Conservation (phyloP, 2,888 invertebrate species). For the Zygothrica quintamaculata region DNA sequence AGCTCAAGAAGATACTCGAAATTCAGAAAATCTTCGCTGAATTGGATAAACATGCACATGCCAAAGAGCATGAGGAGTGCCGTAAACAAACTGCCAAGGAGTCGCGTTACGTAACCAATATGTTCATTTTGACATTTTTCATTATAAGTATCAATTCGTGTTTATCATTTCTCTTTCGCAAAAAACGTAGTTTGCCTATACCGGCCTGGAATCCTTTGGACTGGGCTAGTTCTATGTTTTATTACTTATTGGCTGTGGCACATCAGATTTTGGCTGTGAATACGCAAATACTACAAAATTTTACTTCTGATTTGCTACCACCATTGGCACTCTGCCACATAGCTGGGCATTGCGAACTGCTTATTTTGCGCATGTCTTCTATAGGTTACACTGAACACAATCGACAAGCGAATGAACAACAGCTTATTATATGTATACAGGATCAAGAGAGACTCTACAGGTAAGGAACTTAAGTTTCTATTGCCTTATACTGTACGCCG, state of each 20-base stretch:
- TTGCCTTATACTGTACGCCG: no score
- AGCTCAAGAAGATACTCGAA: slow-evolving; percentile 30
- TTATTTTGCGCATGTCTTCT: slow-evolving; percentile 43
- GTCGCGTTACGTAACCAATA: slow-evolving; percentile 12
- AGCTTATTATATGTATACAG: slow-evolving; percentile 52
- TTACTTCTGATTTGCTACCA: slow-evolving; percentile 52
- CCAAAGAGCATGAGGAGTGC: slow-evolving; percentile 9
- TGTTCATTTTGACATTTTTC: slow-evolving; percentile 26
- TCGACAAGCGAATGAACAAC: slow-evolving; percentile 37
- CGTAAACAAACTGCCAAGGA: slow-evolving; percentile 4
- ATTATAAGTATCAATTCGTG: background rate
- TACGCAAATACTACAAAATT: slow-evolving; percentile 42
- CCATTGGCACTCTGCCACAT: slow-evolving; percentile 40
- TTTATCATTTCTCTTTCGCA: slow-evolving; percentile 7
- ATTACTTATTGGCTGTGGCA: slow-evolving; percentile 23
- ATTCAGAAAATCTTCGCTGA: slow-evolving; percentile 22
- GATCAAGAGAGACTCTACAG: slow-evolving; percentile 58
- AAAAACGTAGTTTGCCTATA: slow-evolving; percentile 43
- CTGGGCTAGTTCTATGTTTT: slow-evolving; percentile 42
- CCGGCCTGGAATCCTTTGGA: slow-evolving; percentile 59
- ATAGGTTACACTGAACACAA: slow-evolving; percentile 44
- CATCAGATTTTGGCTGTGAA: slow-evolving; percentile 29
- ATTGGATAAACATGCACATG: slow-evolving; percentile 36
- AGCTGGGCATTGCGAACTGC: slow-evolving; percentile 49
- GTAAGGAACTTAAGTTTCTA: slow-evolving; percentile 24